Evolutionary conservation across 2,888 invertebrate species (phyloP), one percentile per base, ranked within the genome.

Genomic region (Crossocerus cetratus): DNA sequence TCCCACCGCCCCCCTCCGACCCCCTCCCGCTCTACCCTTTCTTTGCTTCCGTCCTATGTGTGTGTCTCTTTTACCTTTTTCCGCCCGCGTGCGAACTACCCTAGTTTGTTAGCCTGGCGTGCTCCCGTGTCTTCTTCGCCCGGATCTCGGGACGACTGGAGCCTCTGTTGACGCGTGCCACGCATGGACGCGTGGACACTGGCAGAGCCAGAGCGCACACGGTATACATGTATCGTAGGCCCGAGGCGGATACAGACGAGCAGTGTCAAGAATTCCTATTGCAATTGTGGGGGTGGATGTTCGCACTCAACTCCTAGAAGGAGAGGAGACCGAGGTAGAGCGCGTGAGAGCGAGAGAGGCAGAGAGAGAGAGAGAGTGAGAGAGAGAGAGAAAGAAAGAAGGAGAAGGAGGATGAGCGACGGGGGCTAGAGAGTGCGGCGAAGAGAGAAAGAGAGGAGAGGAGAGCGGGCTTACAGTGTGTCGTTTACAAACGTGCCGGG

Each of bases 211-310:
- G 32, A 72, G 79, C 20, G 61, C 45, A 42, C 21, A 42, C 21
- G 21, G 60, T 68, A 55, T 65, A n/a, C n/a, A n/a, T n/a, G n/a
- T n/a, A 54, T 55, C 49, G 43, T 32, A 32, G 65, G 69, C 65
- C 18, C 77, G 70, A 32, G 32, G 32, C 32, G 49, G 49, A 16
- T 80, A 76, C 61, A 71, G 61, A 76, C 69, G 73, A 55, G 74
- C 69, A 82, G 78, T 82, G 82, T 84, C 82, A 79, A 82, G 82
- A 82, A 74, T 77, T 75, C 61, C 61, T 49, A 16, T 49, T 16
- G 69, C 45, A 72, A 72, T 72, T 70, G 70, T 68, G 78, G 77
- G 74, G 77, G 70, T 69, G 77, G 65, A 69, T 62, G 59, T 22
- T 23, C 55, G 32, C 32, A 32, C 8, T 32, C 32, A 32, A 32